Conservation (phyloP, 2,113 vertebrate genomes). For the Craseonycteris thonglongyai region DNA sequence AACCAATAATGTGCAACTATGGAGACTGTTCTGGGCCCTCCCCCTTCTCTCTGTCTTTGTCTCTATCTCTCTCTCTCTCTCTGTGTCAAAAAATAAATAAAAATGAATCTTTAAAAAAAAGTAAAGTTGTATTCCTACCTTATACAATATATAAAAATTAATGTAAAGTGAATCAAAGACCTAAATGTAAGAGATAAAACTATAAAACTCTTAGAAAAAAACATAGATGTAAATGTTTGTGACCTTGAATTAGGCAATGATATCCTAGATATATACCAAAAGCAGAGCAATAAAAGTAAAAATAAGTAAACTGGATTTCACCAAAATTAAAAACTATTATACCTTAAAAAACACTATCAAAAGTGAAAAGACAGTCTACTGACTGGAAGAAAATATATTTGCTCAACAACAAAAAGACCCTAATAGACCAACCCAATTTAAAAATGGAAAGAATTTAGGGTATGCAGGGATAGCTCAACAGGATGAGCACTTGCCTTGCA, state of each 20-base stretch:
- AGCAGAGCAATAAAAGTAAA: neutral
- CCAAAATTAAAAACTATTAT: neutral
- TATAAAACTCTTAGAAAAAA: neutral
- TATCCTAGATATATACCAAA: neutral
- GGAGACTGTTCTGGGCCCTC: no score
- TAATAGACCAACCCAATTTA: neutral
- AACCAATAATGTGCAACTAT: no score
- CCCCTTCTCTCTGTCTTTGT: no score
- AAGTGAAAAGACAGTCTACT: neutral
- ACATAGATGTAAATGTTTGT: no score
- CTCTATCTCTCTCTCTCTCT: no score
- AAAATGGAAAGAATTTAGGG: no score
- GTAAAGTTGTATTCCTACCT: conserved; percentile 14
- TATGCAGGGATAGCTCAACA: no score
- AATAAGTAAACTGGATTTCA: neutral
- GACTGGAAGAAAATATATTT: neutral
- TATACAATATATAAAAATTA: neutral
- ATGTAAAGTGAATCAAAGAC: neutral
- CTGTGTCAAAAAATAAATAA: no score
- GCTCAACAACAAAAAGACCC: neutral
- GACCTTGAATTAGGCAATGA: neutral
- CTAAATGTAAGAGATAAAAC: neutral
- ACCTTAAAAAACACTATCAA: neutral
- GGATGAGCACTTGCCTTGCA: no score
- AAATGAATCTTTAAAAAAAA: no score